Base-by-base conservation (phyloP, 23 tunicate species). In the Oikopleura vanhoeffeni region DNA sequence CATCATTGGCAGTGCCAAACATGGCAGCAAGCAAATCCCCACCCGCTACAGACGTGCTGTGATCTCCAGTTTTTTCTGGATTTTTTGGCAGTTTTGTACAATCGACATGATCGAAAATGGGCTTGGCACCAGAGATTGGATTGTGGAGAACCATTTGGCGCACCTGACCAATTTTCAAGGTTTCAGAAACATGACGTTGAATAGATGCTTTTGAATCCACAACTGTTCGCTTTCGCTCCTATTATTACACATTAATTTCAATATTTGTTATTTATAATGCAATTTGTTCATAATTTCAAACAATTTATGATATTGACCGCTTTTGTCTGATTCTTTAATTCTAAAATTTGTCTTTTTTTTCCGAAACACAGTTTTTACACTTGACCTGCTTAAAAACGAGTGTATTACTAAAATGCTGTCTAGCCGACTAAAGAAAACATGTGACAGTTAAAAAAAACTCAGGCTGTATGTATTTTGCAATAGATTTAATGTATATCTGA, bases 61-160 rank as follows among this genome's bases (percentile, higher is more conserved):
- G 4, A 32, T 13, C 79, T 8, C 24, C 24, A 38, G 35, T 71
- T 2, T 33, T 38, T 2, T 71, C 79, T 2, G 79, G 79, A 30
- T 71, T 30, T 71, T 71, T 71, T 71, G 79, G 79, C 32, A 71
- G 79, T 71, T 71, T 71, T 18, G 34, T 2, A 13, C 35, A 30
- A 71, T 71, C 79, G 34, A 71, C 79, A 71, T 71, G 79, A 32
- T 18, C 27, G 79, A 71, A 71, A 13, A 71, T 71, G 34, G 79
- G 27, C 35, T 18, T 71, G 34, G 35, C 27, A 2, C 35, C 79
- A 30, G 79, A 18, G 4, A 18, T 71, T 32, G 34, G 27, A 49
- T 49, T 49, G 38, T 71, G 79, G 38, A 71, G 34, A 71, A 71
- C 79, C 35, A 71, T 18, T 30, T 71, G 79, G 32, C 79, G 79